phyloP scores from a whole-genome alignment of 2,888 invertebrate genomes.

The Ernsta delagoae region DNA sequence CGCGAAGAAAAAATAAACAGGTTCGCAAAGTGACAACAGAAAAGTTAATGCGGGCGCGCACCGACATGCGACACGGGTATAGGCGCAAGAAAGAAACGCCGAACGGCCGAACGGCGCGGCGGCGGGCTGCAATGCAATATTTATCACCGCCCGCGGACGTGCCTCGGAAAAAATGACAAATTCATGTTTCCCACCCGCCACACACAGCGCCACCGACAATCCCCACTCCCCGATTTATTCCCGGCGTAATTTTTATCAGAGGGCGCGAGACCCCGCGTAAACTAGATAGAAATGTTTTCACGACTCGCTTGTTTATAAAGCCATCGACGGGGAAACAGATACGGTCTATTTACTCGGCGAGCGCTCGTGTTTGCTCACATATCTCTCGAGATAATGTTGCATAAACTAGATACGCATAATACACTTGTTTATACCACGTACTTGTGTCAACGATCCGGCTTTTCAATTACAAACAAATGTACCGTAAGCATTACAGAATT shows the following conservation, averaged over 20 bases:
- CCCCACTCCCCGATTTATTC: conserved; percentile 73
- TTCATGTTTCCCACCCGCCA: conserved; percentile 72
- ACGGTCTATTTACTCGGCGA: conserved; percentile 73
- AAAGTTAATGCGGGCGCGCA: conserved; percentile 65
- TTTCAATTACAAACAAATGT: conserved; percentile 60
- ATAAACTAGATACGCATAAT: conserved; percentile 61
- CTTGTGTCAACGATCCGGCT: conserved; percentile 57
- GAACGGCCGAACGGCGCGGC: too few species aligned
- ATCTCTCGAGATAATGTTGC: conserved; percentile 78
- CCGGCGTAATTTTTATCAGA: conserved; percentile 79
- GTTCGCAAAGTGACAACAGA: conserved; percentile 63
- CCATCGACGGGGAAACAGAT: conserved; percentile 79
- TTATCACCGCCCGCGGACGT: conserved; percentile 81
- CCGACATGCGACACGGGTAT: conserved; percentile 38
- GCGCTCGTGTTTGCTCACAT: conserved; percentile 71
- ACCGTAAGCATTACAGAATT: conserved; percentile 49
- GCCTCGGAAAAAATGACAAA: conserved; percentile 84
- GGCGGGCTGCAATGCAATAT: conserved; percentile 81
- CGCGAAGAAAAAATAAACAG: conserved; percentile 73
- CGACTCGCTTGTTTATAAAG: conserved; percentile 81
- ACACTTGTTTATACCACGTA: conserved; percentile 62
- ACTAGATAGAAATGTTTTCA: conserved; percentile 81
- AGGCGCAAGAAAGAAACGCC: conserved; percentile 64
- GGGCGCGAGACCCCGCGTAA: conserved; percentile 71
- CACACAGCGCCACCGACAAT: conserved; percentile 45